Percentiles rank a stretch among this genome's conserved stretches.
Evolutionary conservation across 2,113 vertebrate genomes (phyloP).

Genomic region (Ophiodon elongatus): DNA sequence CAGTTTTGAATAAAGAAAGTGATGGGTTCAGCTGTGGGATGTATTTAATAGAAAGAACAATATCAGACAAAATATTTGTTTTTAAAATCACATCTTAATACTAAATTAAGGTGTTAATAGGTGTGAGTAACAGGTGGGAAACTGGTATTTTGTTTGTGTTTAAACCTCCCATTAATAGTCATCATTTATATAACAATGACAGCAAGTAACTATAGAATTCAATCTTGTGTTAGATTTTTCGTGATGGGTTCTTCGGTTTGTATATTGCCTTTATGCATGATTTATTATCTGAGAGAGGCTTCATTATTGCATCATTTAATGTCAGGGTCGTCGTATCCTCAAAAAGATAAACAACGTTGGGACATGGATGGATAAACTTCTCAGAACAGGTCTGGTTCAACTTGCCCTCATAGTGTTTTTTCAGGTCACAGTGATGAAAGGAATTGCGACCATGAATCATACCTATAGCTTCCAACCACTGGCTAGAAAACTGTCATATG

Average conservation of each 20-base stretch:
- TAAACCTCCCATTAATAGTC: background rate
- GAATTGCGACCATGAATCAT: slow-evolving; percentile 48
- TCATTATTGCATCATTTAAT: slow-evolving; percentile 20
- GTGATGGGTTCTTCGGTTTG: background rate
- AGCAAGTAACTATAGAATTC: background rate
- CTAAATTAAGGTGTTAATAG: background rate
- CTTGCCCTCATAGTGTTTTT: slow-evolving; percentile 30
- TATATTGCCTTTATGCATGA: background rate
- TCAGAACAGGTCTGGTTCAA: slow-evolving; percentile 35
- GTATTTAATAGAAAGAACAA: background rate
- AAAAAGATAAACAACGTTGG: slow-evolving; percentile 4
- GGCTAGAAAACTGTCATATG: slow-evolving; percentile 33
- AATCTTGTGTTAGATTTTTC: background rate
- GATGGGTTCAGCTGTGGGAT: background rate
- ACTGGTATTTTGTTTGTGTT: background rate
- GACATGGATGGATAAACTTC: slow-evolving; percentile 33
- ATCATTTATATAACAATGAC: background rate
- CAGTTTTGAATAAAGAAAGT: background rate
- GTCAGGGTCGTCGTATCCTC: background rate
- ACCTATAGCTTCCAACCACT: slow-evolving; percentile 37
- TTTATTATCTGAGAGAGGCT: background rate
- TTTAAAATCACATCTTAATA: too few species aligned
- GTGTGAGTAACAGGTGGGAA: background rate
- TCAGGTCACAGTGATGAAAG: slow-evolving; percentile 45
- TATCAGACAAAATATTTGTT: background rate